Conservation (phyloP, 2,888 invertebrate species). For the Dryobota labecula region DNA sequence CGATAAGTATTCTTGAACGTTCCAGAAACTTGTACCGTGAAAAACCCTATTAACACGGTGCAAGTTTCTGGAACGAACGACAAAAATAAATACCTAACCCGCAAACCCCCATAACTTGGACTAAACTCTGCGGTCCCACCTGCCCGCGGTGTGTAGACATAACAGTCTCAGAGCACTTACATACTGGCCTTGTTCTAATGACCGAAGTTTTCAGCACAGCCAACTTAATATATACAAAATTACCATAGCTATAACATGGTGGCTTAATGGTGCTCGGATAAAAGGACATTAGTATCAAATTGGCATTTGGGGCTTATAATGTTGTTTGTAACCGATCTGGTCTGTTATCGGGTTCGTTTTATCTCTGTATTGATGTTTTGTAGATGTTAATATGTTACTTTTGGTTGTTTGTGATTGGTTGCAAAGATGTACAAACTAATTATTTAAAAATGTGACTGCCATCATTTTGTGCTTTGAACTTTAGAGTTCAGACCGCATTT, state of each 20-base stretch:
- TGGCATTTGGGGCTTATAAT: constrained; percentile 58
- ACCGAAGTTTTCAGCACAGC: constrained; percentile 84
- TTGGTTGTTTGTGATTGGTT: background rate
- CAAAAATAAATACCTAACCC: no score
- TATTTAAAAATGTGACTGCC: no score
- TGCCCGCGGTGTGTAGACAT: constrained; percentile 79
- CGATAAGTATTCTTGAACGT: background rate
- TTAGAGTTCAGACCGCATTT: no score
- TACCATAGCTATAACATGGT: constrained; percentile 74
- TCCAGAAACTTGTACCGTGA: background rate
- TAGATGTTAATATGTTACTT: constrained; percentile 7
- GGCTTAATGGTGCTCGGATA: constrained; percentile 62
- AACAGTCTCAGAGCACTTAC: constrained; percentile 81
- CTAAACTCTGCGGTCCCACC: constrained; percentile 74
- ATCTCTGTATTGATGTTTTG: constrained; percentile 24
- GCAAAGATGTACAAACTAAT: no score
- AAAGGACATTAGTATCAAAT: constrained; percentile 71
- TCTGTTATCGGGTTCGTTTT: constrained; percentile 40
- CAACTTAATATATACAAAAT: constrained; percentile 86
- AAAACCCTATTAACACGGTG: no score
- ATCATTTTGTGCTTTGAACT: no score
- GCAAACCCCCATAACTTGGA: constrained; percentile 25
- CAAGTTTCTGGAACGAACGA: no score
- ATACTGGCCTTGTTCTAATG: constrained; percentile 84
- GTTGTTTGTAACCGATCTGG: constrained; percentile 54